Evolutionary conservation across 2,797 vertebrate genomes (phyloP), one percentile per base, ranked within the genome.

Genomic region (Lacerta viridis): DNA sequence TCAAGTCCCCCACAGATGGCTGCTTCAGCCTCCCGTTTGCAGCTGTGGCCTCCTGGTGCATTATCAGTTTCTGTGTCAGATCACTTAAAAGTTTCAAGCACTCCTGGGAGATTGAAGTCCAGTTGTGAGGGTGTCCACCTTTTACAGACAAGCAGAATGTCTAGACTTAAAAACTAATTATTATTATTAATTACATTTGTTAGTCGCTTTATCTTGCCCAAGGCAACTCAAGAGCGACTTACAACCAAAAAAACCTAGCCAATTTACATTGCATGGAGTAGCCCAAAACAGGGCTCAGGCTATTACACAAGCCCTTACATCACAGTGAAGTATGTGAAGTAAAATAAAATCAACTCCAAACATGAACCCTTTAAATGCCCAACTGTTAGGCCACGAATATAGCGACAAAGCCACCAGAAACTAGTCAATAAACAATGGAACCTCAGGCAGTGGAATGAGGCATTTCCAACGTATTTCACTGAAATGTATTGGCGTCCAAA

Each of bases 111-210:
- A 99, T 97, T 6, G 98, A 98, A 50, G 98, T 98, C 99, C 99
- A 99, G 92, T 98, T 99, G 92, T 99, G 98, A 7, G 99, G 98
- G 94, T 99, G 99, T 46, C 99, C 99, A 90, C 99, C 99, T 99
- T 94, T 7, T 46, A 92, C 80, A 72, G 0, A 43, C 2, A 84
- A 85, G 92, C 7, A 76, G 90, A 18, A 94, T 69, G 85, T 25
- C 39, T 46, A 17, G 7, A 33, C 6, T 59, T 25, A 74, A 84
- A 55, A 33, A 39, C 29, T 29, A 13, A 55, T 55, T 50, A 50
- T 46, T 13, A 50, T 50, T 41, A 41, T 41, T 41, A 5, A 15
- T 50, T 50, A 15, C 13, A 55, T 55, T 55, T 55, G 50, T 55
- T 55, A 55, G 50, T 15, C 50, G 3, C 50, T 55, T 55, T 55